These are phyloP conservation scores for Schizothorax lantsangensis DNA, from an alignment of 2,797 vertebrate species.

Conservation along the genomic window DNA sequence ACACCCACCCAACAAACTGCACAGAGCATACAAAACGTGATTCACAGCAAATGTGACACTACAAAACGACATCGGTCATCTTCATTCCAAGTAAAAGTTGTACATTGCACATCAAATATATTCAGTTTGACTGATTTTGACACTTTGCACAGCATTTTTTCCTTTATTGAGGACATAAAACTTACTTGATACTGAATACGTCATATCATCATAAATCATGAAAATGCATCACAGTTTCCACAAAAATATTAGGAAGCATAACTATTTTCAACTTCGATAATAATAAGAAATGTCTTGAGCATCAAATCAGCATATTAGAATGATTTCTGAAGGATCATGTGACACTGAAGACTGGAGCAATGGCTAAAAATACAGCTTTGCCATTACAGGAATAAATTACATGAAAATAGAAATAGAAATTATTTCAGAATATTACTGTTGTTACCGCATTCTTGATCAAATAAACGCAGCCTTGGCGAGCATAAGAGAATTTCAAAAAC, in stretches of 20 bases:
- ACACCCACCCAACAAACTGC: background rate
- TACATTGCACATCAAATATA: background rate
- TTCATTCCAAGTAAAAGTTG: background rate
- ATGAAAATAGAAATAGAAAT: background rate
- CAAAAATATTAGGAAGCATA: background rate
- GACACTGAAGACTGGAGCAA: background rate
- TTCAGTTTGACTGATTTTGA: background rate
- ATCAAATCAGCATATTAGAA: background rate
- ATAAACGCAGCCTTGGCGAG: background rate
- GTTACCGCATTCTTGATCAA: background rate
- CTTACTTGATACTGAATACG: background rate
- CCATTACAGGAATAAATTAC: background rate
- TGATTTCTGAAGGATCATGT: background rate
- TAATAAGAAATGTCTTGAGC: background rate
- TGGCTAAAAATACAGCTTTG: background rate
- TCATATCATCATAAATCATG: background rate
- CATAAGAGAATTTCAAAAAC: background rate
- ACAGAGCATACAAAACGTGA: background rate
- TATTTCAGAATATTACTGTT: background rate
- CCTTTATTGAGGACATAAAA: background rate
- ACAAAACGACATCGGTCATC: background rate
- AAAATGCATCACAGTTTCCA: background rate
- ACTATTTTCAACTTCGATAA: background rate
- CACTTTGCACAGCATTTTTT: background rate
- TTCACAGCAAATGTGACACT: slow-evolving; percentile 4